Base-by-base conservation (phyloP, 2,888 invertebrate genomes). In the Melipona bicolor region DNA sequence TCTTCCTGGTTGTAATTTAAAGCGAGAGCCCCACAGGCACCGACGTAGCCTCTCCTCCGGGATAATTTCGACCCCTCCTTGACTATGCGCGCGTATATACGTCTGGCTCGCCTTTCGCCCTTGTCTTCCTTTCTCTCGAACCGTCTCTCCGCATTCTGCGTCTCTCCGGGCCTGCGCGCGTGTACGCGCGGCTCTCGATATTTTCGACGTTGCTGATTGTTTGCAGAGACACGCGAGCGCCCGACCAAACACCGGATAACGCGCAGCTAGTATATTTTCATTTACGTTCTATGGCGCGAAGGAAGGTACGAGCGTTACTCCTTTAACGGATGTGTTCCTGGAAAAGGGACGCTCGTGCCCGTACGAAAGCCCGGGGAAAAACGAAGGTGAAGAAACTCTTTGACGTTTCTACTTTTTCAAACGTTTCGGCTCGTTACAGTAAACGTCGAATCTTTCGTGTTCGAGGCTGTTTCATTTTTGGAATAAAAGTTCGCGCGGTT, bases 1-100 rank as follows among this genome's bases (percentile, higher is more conserved):
- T 89, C 85, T 90, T 89, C 90, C 90, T 89, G 84, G 87, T 89
- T 83, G 79, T 88, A 87, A 89, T 89, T 89, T 90, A 89, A 89
- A 89, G 86, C 84, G 85, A 84, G 79, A 87, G 78, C 73, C 43
- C 79, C 81, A 79, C 79, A 81, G 78, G 72, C 85, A 76, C 74
- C 73, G 73, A 54, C 79, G 65, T 50, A 19, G 64, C 32, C 81
- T 70, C 19, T 75, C 71, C 87, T 84, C 82, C 67, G 52, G 87
- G 84, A 81, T 84, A 84, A 87, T 87, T 84, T 87, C 80, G 82
- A 87, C 75, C 84, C 43, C 85, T 80, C 74, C 80, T 78, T 73
- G 78, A 65, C 79, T 65, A 83, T 83, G 43, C 72, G 49, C 72
- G 50, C 43, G 49, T 73, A 76, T 71, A 80, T 79, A 62, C 77